Percentiles rank a stretch among this genome's conserved stretches.
Evolutionary conservation across 1,140 invertebrate genomes (phyloP).

Genomic region (Magallana gigas): DNA sequence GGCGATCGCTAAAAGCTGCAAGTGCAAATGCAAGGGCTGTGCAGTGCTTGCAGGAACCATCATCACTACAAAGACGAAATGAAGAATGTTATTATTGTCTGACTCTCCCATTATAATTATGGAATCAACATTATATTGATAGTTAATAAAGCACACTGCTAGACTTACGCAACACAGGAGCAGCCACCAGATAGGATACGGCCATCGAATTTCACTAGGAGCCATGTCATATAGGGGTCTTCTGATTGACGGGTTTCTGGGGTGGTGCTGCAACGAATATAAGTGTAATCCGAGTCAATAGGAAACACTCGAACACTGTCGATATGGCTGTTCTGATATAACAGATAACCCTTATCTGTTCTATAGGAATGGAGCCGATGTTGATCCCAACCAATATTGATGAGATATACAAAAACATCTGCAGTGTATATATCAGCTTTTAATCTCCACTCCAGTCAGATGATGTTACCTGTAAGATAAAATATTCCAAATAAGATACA

Average conservation of each 20-base stretch:
- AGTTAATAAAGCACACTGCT: not conserved
- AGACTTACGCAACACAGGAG: slow-evolving; percentile 43
- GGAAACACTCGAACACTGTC: not conserved
- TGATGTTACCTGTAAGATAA: no score
- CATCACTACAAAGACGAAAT: slow-evolving; percentile 40
- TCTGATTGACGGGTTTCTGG: not conserved
- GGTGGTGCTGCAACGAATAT: not conserved
- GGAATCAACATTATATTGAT: not conserved
- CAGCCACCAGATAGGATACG: slow-evolving; percentile 12
- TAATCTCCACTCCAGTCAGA: not conserved
- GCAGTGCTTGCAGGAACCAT: slow-evolving; percentile 45
- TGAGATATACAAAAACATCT: slow-evolving; percentile 17
- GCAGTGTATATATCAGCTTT: slow-evolving; percentile 19
- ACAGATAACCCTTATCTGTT: slow-evolving; percentile 15
- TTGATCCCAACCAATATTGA: not conserved
- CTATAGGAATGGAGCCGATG: not conserved
- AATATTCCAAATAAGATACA: no score
- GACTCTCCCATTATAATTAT: not conserved
- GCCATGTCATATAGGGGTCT: not conserved
- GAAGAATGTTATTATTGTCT: not conserved
- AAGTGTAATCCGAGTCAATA: not conserved
- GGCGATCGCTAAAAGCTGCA: slow-evolving; percentile 29
- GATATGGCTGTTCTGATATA: slow-evolving; percentile 15
- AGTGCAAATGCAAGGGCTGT: slow-evolving; percentile 36
- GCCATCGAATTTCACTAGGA: not conserved